Base-by-base conservation (phyloP, 1,140 invertebrate genomes). In the Drosophila leontia region DNA sequence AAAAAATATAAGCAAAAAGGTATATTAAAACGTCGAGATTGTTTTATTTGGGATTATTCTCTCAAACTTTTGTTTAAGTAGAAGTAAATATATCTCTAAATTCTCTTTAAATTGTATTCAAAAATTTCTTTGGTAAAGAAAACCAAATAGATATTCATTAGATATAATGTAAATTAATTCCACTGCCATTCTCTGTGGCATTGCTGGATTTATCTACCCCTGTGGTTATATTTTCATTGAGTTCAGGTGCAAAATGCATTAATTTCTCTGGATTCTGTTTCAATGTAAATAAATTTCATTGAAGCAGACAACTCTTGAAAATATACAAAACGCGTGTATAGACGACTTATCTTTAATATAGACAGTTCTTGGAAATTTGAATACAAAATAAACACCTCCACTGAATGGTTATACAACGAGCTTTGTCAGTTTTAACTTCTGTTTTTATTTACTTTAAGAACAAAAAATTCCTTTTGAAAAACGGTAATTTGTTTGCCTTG, bases 401-500 rank as follows among this genome's bases (percentile, higher is more conserved):
- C 44, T 34, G n/a, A 44, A 17, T 17, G 29, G 15, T 13, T 55
- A 19, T 39, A 57, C 15, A 29, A 62, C 5, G 3, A 15, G 26
- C 23, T 34, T 7, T 35, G 45, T 53, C 60, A 57, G 9, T 44
- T 44, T 58, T 42, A 39, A 64, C 17, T 32, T 26, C 19, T 37
- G 45, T 45, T 51, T 53, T 37, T 37, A 55, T 68, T 53, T 13
- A 42, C 32, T 39, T 37, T 4, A 26, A 45, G 37, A 50, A 37
- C 34, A 23, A 7, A 7, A 51, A 55, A 55, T 70, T 71, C 50
- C 50, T 57, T 41, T 69, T 17, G 48, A 17, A 44, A 53, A 53
- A 48, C 4, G 15, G 48, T 68, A 68, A 70, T 70, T 70, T 51
- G 48, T 55, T 67, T 68, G 62, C 39, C 3, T 68, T 39, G 32